A percentile compares a stretch with the other conserved stretches of the same genome.
Evolutionary conservation across 2,797 vertebrate species (phyloP).

Genomic region (Tapera naevia): DNA sequence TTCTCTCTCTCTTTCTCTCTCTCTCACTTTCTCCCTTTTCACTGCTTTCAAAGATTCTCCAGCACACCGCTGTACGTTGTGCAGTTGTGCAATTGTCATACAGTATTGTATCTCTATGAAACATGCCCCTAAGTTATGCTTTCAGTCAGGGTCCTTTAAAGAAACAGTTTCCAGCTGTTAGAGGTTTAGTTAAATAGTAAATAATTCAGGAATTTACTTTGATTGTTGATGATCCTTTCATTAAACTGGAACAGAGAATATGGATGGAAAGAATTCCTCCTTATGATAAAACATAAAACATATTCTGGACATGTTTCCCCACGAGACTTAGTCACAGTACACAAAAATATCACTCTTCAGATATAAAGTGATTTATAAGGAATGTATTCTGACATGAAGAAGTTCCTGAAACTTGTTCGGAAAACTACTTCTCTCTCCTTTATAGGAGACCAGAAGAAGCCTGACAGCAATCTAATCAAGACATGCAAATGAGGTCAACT

Average conservation of each 20-base stretch:
- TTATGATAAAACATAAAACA: not conserved
- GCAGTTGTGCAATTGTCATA: not conserved
- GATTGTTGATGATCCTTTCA: constrained; percentile 1
- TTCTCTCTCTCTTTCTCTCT: not conserved
- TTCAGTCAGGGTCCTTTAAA: constrained; percentile 6
- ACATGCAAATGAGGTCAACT: constrained; percentile 79
- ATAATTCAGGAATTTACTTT: constrained; percentile 27
- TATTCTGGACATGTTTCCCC: not conserved
- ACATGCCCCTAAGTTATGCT: constrained; percentile 25
- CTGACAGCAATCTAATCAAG: constrained; percentile 77
- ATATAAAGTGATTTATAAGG: not conserved
- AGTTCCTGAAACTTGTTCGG: not conserved
- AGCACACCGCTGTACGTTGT: not conserved
- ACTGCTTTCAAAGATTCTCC: not conserved
- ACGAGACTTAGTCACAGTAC: not conserved
- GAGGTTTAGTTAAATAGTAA: constrained; percentile 41
- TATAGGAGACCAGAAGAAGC: constrained; percentile 35
- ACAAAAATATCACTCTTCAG: not conserved
- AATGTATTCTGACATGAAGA: not conserved
- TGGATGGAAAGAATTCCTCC: not conserved
- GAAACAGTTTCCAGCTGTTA: not conserved
- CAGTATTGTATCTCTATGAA: not conserved
- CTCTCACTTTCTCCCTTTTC: not conserved
- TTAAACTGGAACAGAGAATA: not conserved
- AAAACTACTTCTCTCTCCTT: constrained; percentile 18